Evolutionary conservation across 2,888 invertebrate genomes (phyloP).

Genomic region (Imbricaverruca yamaguchii): DNA sequence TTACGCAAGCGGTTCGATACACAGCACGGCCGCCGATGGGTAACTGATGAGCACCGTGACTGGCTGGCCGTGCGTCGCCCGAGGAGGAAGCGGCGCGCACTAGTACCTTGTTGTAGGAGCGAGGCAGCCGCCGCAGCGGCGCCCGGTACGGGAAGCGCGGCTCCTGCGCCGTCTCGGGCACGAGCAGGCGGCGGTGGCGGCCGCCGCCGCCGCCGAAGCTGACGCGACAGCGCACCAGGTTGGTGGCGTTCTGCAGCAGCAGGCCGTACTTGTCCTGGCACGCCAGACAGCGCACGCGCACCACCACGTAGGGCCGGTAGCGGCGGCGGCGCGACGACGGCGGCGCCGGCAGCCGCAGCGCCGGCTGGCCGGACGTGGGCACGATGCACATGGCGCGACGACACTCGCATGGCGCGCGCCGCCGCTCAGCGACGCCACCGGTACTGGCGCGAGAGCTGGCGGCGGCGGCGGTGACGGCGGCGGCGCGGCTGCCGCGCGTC

Average conservation of each 20-base stretch:
- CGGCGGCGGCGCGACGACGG: background rate
- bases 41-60: no score
- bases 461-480: background rate
- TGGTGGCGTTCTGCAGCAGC: slow-evolving; percentile 33
- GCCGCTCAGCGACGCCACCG: background rate
- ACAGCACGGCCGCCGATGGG: no score
- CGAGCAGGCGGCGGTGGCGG: slow-evolving; percentile 30
- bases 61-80: no score
- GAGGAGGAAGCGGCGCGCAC: no score
- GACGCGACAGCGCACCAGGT: background rate
- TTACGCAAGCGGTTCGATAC: no score
- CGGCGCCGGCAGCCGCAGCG: slow-evolving; percentile 1
- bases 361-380: background rate
- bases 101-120: slow-evolving; percentile 41
- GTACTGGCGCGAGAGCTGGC: background rate
- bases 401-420: background rate
- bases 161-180: slow-evolving; percentile 29
- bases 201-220: background rate
- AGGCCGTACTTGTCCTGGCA: slow-evolving; percentile 35
- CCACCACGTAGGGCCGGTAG: slow-evolving; percentile 28
- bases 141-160: slow-evolving; percentile 42
- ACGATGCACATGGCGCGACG: background rate
- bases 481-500: background rate
- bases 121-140: slow-evolving; percentile 41
- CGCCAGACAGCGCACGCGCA: slow-evolving; percentile 34